phyloP scores from a whole-genome alignment of 2,797 vertebrate genomes.

The Pitangus sulphuratus region DNA sequence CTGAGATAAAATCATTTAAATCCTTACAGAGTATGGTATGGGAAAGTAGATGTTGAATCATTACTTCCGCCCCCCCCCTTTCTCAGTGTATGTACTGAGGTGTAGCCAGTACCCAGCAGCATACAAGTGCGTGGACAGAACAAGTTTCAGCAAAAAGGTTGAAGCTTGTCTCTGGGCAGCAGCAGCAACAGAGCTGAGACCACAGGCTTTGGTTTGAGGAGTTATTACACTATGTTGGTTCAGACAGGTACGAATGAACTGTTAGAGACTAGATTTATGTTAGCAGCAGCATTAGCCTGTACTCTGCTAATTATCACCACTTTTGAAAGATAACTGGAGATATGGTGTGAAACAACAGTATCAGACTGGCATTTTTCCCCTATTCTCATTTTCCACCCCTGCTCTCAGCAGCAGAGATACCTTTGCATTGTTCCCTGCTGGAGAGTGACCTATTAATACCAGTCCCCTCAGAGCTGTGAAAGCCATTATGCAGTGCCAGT shows the following conservation, averaged over 20 bases:
- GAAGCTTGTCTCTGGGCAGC: background rate
- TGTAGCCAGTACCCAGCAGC: background rate
- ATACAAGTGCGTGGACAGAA: fast-evolving
- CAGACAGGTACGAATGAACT: background rate
- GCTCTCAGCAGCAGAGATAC: background rate
- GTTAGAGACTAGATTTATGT: background rate
- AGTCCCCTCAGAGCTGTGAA: background rate
- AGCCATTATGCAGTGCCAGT: background rate
- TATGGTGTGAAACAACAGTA: background rate
- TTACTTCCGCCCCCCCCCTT: background rate
- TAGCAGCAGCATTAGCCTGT: background rate
- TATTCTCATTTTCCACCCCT: background rate
- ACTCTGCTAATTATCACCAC: background rate
- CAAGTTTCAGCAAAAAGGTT: background rate
- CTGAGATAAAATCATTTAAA: background rate
- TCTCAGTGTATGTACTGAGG: fast-evolving
- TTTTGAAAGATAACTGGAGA: background rate
- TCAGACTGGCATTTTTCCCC: background rate
- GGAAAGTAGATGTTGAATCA: background rate
- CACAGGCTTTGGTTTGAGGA: background rate
- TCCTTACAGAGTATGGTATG: background rate
- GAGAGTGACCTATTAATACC: conserved; percentile 52
- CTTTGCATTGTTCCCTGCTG: background rate
- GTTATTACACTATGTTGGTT: background rate
- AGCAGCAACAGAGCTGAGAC: background rate